Base-by-base conservation (phyloP, 2,113 vertebrate species). In the Protobothrops mucrosquamatus region DNA sequence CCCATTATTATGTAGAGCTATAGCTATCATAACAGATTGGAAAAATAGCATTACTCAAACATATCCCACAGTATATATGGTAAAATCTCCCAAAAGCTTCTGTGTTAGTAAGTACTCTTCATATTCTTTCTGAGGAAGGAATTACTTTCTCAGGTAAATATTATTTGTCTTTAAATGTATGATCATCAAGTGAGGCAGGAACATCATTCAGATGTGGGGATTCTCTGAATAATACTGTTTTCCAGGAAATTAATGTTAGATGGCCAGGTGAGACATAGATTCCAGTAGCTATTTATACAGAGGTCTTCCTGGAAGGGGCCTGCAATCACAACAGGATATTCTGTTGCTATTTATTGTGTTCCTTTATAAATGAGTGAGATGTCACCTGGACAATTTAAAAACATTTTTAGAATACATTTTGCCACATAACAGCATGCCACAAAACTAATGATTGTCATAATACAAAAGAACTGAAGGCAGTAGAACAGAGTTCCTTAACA, bases 371-470 rank as follows among this genome's bases (percentile, higher is more conserved):
- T 86, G 6, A 43, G 23, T 39, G 43, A 29, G 91, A 88, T 92
- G 93, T 90, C 90, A 93, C 48, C 1, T 0, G 0, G 9, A 7
- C 24, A 91, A 89, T 74, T 55, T 91, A 87, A 74, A 94, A 74
- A 24, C 1, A 0, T 74, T 85, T 29, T 5, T 26, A 0, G 90
- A 54, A 23, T 20, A 14, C 69, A 34, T 92, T 95, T 93, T 59
- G 51, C 15, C 43, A 74, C 85, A 52, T 89, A 61, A 74, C 43
- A 95, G 55, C n/a, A 29, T 11, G 48, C 11, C 15, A 69, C n/a
- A 92, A 12, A 95, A 94, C 2, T 46, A 94, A 96, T 1, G 57
- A 89, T 46, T 55, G 4, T 89, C 57, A 89, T 3, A 34, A 29
- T 51, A 3, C 23, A 2, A 85, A 89, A 61, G 26, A 92, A 34